Conservation (phyloP, 2,797 vertebrate genomes). For the Lepilemur septentrionalis region DNA sequence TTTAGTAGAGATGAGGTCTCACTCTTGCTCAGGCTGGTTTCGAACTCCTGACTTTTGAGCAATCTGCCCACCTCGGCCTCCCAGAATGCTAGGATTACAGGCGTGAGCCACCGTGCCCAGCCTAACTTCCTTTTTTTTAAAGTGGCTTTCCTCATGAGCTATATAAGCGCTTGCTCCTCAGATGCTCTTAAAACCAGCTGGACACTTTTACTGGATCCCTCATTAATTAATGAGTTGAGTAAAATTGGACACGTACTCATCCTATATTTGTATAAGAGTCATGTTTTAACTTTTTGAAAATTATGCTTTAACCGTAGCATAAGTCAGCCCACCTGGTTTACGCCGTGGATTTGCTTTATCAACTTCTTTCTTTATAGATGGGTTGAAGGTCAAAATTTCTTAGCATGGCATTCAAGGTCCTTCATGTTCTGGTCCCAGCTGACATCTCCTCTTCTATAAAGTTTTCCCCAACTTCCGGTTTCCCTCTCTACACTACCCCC, state of each 20-base stretch:
- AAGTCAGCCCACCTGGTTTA: background rate
- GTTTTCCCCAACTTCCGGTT: background rate
- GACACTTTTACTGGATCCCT: background rate
- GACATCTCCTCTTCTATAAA: background rate
- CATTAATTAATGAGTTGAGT: background rate
- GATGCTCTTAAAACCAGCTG: background rate
- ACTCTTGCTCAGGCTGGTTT: too few species aligned
- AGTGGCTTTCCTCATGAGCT: background rate
- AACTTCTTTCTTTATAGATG: background rate
- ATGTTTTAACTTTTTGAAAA: slow-evolving; percentile 13
- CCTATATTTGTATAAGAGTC: background rate
- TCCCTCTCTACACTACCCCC: background rate
- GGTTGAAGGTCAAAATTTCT: background rate
- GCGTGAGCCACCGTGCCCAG: too few species aligned
- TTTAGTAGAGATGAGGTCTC: too few species aligned
- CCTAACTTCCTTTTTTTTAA: background rate
- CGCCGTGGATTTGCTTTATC: background rate
- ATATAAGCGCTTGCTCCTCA: background rate
- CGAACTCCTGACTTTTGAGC: too few species aligned
- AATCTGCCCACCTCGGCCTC: too few species aligned
- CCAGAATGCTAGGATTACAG: too few species aligned
- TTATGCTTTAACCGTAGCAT: background rate
- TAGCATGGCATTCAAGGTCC: background rate
- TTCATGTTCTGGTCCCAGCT: background rate
- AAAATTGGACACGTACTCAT: background rate